These are phyloP conservation scores for Pelobates fuscus DNA, from an alignment of 2,113 vertebrate genomes.

Conservation along the genomic window DNA sequence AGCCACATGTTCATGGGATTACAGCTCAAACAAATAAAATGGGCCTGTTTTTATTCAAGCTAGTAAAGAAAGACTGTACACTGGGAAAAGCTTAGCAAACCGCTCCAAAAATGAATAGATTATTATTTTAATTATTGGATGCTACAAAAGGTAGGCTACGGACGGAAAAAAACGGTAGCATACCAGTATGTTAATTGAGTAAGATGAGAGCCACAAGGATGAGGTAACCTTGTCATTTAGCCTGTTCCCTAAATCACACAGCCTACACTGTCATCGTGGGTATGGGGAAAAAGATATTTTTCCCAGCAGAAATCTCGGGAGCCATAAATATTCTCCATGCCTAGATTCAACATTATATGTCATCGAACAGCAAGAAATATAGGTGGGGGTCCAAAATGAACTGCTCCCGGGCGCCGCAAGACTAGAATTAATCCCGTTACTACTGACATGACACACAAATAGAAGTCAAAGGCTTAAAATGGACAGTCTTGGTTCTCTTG, in stretches of 20 bases:
- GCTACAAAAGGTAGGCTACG: no score
- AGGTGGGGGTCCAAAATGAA: conserved; percentile 20
- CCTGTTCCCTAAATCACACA: conserved; percentile 44
- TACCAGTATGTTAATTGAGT: conserved; percentile 41
- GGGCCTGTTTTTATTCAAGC: no score
- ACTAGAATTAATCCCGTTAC: conserved; percentile 20
- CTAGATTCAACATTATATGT: conserved; percentile 40
- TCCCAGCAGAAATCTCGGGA: conserved; percentile 47
- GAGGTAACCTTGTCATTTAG: conserved; percentile 50
- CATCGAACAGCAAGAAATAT: conserved; percentile 45
- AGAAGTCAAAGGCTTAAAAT: conserved; percentile 13
- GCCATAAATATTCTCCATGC: conserved; percentile 44
- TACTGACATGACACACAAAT: conserved; percentile 17
- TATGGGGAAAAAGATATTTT: conserved; percentile 47
- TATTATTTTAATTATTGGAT: no score
- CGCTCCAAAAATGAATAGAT: no score
- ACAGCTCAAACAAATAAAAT: no score
- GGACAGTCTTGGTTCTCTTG: background rate
- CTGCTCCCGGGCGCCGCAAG: conserved; percentile 4
- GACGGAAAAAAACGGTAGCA: no score
- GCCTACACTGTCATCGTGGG: conserved; percentile 44
- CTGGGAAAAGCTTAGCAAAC: no score
- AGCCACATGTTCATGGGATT: no score
- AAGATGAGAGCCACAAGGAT: conserved; percentile 46
- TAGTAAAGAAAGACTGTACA: no score